Base-by-base conservation (phyloP, 2,113 vertebrate genomes). In the Gadus macrocephalus region DNA sequence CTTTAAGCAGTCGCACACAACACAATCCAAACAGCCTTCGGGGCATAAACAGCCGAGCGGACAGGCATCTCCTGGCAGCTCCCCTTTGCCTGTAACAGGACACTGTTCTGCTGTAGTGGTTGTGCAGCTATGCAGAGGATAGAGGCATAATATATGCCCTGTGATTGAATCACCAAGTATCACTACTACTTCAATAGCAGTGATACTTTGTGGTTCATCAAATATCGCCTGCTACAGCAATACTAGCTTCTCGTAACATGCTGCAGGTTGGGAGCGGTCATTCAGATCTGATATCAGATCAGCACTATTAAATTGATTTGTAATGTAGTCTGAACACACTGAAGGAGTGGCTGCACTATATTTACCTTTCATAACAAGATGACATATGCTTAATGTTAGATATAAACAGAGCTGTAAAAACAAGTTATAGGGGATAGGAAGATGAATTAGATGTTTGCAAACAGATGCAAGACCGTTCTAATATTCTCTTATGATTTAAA, bases 211-310 rank as follows among this genome's bases (percentile, higher is more conserved):
- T 74, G 83, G 77, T 53, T 71, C 77, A 79, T 89, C 86, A 74
- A 85, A 90, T 89, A 85, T 90, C 90, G 87, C 82, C 27, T 72
- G 84, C 71, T 68, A 66, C 75, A 72, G 77, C 81, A 83, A 81
- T 85, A 75, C 69, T 85, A 62, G 49, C 64, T 82, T 75, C 78
- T 78, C 71, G 86, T 82, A 81, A 77, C 81, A 70, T 68, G 59
- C 64, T 72, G 62, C 71, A 16, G 42, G 42, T 7, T 49, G 42
- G 42, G 9, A 12, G 42, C 42, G 12, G 67, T 80, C 71, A 68
- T 69, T 73, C 76, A 80, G 76, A 79, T 71, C 5, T 68, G 71
- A 72, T 62, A 67, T 60, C 73, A 78, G 78, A 69, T 70, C 66
- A 71, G 38, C 64, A 83, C 72, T 71, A 81, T 81, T 77, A 75